phyloP scores from a whole-genome alignment of 2,113 vertebrate genomes.

The Falco punctatus region DNA sequence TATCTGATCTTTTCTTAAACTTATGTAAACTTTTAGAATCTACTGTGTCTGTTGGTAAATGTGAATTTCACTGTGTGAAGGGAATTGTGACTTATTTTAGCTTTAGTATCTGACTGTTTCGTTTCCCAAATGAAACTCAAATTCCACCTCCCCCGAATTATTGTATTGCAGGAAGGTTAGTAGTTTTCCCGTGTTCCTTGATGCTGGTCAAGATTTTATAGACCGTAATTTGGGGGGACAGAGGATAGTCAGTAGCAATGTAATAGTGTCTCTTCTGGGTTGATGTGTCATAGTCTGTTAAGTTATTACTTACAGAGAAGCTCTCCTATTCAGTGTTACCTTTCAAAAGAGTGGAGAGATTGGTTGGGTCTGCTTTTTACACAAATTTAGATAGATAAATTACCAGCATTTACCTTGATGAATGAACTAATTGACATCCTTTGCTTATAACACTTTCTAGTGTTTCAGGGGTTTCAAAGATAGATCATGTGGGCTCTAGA shows the following conservation, averaged over 20 bases:
- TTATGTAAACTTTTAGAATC: neutral
- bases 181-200: neutral
- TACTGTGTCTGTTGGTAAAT: neutral
- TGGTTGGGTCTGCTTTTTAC: neutral
- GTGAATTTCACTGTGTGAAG: neutral
- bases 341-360: neutral
- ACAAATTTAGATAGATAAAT: neutral
- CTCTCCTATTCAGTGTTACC: neutral
- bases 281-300: neutral
- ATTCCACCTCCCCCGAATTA: neutral
- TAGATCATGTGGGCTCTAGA: accelerated
- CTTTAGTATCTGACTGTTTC: neutral
- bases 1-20: neutral
- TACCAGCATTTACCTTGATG: neutral
- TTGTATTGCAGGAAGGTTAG: neutral
- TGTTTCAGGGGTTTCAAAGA: neutral
- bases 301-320: neutral
- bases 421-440: neutral
- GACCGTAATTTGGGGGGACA: neutral
- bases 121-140: neutral
- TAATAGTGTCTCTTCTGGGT: neutral
- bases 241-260: neutral
- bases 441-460: neutral
- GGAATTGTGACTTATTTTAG: neutral
- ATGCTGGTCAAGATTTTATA: neutral